A percentile compares a stretch with the other conserved stretches of the same genome.
phyloP scores from a whole-genome alignment of 2,113 vertebrate species.

The Oxyruncus cristatus region DNA sequence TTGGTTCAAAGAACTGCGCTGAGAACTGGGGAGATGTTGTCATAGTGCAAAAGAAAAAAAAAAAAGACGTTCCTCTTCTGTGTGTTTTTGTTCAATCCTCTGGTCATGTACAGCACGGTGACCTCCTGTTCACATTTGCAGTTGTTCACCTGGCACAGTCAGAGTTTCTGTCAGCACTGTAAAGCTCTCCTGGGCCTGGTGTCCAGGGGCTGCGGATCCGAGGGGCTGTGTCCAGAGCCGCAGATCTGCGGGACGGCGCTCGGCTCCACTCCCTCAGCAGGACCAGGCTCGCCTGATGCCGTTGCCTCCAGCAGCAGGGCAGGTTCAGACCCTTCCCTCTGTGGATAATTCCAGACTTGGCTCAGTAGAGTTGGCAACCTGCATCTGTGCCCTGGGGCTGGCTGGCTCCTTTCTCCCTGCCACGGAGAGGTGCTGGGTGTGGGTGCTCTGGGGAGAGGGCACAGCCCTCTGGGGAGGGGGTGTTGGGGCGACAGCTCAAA shows the following conservation, averaged over 20 bases:
- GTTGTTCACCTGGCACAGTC: fast-evolving
- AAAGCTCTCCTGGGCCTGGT: fast-evolving
- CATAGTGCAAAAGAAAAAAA: not conserved
- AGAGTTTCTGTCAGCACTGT: fast-evolving
- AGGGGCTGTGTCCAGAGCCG: not conserved
- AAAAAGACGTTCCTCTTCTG: fast-evolving
- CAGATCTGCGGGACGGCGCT: not conserved
- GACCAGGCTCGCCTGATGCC: fast-evolving
- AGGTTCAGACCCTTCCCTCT: not conserved
- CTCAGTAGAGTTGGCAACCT: fast-evolving
- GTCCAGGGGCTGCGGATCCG: not conserved
- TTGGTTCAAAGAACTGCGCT: not conserved
- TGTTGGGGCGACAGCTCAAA: not conserved
- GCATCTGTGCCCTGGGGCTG: fast-evolving
- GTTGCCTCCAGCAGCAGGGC: not conserved
- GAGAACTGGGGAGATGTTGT: not conserved
- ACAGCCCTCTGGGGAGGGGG: not conserved
- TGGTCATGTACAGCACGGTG: fast-evolving
- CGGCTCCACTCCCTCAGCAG: not conserved
- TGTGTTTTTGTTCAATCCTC: fast-evolving
- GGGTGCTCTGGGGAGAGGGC: not conserved
- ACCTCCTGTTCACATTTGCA: fast-evolving
- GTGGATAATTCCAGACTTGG: fast-evolving
- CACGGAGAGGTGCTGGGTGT: not conserved
- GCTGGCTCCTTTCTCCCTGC: not conserved